These are phyloP conservation scores for Melopsittacus undulatus DNA, from an alignment of 2,797 vertebrate genomes.

Conservation along the genomic window DNA sequence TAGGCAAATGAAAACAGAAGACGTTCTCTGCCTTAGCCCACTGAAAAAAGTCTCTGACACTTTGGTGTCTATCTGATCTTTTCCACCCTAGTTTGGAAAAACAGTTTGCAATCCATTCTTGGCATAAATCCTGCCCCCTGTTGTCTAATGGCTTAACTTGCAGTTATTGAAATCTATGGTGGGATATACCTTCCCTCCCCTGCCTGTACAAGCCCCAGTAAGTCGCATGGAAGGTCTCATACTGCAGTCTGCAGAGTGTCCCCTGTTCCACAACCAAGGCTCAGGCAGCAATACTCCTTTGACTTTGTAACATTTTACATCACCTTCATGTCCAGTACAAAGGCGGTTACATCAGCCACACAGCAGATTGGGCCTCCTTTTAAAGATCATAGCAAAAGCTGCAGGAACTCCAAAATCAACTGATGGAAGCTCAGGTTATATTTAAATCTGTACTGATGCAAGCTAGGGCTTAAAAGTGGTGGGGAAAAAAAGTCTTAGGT, in stretches of 20 bases:
- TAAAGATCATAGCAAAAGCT: not conserved
- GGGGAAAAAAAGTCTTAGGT: not conserved
- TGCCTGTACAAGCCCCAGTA: not conserved
- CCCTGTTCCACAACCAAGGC: not conserved
- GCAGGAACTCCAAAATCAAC: not conserved
- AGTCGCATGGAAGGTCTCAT: not conserved
- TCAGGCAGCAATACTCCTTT: not conserved
- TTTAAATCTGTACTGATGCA: not conserved
- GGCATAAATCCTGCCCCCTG: not conserved
- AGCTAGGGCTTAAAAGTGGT: not conserved
- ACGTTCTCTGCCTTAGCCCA: accelerated
- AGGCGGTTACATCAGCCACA: not conserved
- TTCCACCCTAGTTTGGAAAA: not conserved
- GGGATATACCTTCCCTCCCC: not conserved
- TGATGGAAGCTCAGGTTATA: not conserved
- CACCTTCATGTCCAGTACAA: not conserved
- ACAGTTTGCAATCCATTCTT: not conserved
- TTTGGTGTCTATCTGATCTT: not conserved
- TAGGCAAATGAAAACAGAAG: not conserved
- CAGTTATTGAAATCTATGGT: not conserved
- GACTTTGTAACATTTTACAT: not conserved
- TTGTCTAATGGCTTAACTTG: not conserved
- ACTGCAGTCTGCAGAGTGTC: too few relatives aligned
- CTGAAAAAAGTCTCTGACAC: not conserved
- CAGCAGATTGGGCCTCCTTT: not conserved